These are phyloP conservation scores for Spisula solida DNA, from an alignment of 2,888 invertebrate genomes.

Conservation along the genomic window DNA sequence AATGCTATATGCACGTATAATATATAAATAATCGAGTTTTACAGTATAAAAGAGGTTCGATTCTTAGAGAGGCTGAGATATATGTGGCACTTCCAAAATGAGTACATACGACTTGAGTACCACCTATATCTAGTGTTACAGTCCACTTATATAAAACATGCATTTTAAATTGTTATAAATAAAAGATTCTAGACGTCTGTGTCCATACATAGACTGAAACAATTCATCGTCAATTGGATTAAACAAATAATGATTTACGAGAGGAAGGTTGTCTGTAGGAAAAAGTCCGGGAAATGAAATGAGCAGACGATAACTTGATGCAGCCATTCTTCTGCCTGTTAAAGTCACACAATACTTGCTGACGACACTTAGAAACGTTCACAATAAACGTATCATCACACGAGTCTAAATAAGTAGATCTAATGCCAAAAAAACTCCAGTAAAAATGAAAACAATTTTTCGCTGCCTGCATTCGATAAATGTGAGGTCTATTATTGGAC, in stretches of 20 bases:
- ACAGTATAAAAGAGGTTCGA: too few species aligned
- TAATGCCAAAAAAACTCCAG: background rate
- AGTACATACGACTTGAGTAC: too few species aligned
- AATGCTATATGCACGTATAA: too few species aligned
- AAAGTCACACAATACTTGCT: background rate
- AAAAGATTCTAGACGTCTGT: too few species aligned
- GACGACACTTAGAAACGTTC: background rate
- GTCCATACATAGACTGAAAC: background rate
- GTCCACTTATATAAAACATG: too few species aligned
- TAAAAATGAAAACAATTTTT: constrained; percentile 9
- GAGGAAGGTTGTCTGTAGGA: background rate
- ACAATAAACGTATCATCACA: background rate
- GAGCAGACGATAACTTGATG: constrained; percentile 9
- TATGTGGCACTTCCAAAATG: too few species aligned
- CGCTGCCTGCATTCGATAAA: constrained; percentile 4
- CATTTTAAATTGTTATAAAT: too few species aligned
- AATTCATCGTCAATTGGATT: constrained; percentile 4
- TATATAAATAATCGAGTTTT: too few species aligned
- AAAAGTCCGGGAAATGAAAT: background rate
- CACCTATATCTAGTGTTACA: too few species aligned
- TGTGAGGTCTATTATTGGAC: background rate
- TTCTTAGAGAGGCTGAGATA: too few species aligned
- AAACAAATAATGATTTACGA: background rate
- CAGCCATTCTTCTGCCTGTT: background rate
- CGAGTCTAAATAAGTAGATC: background rate